Base-by-base conservation (phyloP, 2,888 invertebrate genomes). In the Dynastes hyllus region DNA sequence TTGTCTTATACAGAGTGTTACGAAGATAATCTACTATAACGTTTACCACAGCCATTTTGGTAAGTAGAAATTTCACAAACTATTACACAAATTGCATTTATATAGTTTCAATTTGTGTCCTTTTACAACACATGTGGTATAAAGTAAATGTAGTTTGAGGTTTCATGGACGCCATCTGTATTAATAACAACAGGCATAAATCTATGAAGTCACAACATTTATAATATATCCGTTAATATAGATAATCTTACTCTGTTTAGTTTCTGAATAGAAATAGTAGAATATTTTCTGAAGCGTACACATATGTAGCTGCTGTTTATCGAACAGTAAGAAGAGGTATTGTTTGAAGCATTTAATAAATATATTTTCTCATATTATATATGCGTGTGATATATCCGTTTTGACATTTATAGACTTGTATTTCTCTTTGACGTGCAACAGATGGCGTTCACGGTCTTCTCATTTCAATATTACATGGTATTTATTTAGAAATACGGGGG, bases 21-120 rank as follows among this genome's bases (percentile, higher is more conserved):
- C n/a, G 40, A 73, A 58, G 58, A 61, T 73, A 73, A 58, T 73
- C 73, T 58, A 73, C 29, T 69, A 69, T 40, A 69, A 69, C 22
- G 73, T 61, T 73, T 73, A 73, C 73, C 73, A 73, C 73, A 73
- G 73, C 73, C 73, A 73, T 73, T 73, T 67, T 16, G 67, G 58
- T 73, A 73, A 55, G 37, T 69, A 58, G 58, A 73, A 58, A 45
- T 73, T 73, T 73, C 40, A 73, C 22, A 73, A 51, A 73, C 58
- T 73, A 40, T 27, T 40, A 45, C 53, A 70, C 37, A 65, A 37
- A 9, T 45, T 45, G 45, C 45, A 45, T 45, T 45, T 45, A 45
- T 45, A 45, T 45, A 45, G 2, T 45, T 45, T 45, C 45, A 45
- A 45, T 45, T 45, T 8, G 45, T 8, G 11, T 11, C 45, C 45